These are phyloP conservation scores for Bubo scandiacus DNA, from an alignment of 2,113 vertebrate species.

Conservation along the genomic window DNA sequence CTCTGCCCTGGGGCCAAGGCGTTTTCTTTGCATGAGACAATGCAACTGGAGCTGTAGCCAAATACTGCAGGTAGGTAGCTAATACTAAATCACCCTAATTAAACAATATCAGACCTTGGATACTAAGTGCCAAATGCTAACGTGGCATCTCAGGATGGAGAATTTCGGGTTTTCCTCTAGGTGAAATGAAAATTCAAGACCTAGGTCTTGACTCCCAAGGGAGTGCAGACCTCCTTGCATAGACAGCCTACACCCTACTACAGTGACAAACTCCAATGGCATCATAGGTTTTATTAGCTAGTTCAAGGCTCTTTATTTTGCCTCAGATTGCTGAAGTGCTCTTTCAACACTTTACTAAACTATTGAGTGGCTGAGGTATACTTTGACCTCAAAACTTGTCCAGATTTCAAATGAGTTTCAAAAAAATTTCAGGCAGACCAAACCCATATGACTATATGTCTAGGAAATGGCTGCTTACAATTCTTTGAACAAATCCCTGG, in stretches of 20 bases:
- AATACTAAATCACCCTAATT: background rate
- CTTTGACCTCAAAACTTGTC: background rate
- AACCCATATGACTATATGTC: background rate
- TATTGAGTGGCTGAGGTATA: background rate
- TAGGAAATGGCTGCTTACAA: background rate
- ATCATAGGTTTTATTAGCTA: background rate
- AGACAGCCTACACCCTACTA: background rate
- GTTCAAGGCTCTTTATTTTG: background rate
- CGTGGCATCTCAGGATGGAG: accelerated
- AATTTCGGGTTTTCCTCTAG: background rate
- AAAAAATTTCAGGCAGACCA: background rate
- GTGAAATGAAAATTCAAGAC: background rate
- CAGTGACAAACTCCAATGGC: background rate
- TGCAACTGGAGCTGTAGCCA: background rate
- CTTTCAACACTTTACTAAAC: background rate
- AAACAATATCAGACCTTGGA: background rate
- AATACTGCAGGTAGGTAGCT: background rate
- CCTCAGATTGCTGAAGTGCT: background rate
- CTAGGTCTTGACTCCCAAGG: background rate
- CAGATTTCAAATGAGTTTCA: background rate
- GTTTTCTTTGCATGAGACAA: background rate
- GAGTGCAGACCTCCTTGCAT: background rate
- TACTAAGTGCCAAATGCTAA: background rate
- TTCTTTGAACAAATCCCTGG: background rate
- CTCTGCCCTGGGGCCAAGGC: background rate